Evolutionary conservation across 1,140 invertebrate species (phyloP).

Genomic region (Proctacanthus coquilletti): DNA sequence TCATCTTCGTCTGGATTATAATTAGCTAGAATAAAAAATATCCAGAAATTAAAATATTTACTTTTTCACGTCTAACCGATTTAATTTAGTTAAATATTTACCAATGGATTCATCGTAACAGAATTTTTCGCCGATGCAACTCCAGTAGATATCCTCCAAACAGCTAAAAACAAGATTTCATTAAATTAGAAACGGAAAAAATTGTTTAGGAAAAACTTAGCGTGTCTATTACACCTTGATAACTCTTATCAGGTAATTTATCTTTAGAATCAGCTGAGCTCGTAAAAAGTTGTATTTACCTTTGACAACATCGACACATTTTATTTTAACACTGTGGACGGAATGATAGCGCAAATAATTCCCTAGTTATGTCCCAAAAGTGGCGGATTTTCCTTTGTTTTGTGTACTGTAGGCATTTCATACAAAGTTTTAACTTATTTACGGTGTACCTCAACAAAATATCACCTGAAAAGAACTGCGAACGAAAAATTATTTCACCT

Average conservation of each 20-base stretch:
- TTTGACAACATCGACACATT: slow-evolving; percentile 29
- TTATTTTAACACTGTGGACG: too few species aligned
- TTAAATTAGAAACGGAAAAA: slow-evolving; percentile 2
- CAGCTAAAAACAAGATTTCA: slow-evolving; percentile 30
- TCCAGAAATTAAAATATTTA: background rate
- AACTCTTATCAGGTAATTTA: slow-evolving; percentile 2
- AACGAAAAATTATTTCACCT: too few species aligned
- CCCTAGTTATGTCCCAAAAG: too few species aligned
- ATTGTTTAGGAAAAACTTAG: slow-evolving; percentile 3
- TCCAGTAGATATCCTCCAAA: slow-evolving; percentile 41
- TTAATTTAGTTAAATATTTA: slow-evolving; percentile 13
- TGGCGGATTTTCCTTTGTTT: too few species aligned
- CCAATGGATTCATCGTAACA: slow-evolving; percentile 42
- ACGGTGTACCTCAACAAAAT: too few species aligned
- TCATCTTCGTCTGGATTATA: slow-evolving; percentile 30
- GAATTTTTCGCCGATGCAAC: slow-evolving; percentile 40
- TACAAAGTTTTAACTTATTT: too few species aligned
- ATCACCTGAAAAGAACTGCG: too few species aligned
- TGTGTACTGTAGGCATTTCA: too few species aligned
- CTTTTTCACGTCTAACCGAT: background rate
- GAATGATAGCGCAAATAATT: too few species aligned
- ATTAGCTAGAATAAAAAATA: slow-evolving; percentile 17
- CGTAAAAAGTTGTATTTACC: slow-evolving; percentile 15
- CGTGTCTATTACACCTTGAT: too few species aligned
- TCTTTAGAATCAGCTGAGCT: background rate